A percentile compares a stretch with the other conserved stretches of the same genome.
Evolutionary conservation across 2,113 vertebrate genomes (phyloP).

Genomic region (Formicarius rufipectus): DNA sequence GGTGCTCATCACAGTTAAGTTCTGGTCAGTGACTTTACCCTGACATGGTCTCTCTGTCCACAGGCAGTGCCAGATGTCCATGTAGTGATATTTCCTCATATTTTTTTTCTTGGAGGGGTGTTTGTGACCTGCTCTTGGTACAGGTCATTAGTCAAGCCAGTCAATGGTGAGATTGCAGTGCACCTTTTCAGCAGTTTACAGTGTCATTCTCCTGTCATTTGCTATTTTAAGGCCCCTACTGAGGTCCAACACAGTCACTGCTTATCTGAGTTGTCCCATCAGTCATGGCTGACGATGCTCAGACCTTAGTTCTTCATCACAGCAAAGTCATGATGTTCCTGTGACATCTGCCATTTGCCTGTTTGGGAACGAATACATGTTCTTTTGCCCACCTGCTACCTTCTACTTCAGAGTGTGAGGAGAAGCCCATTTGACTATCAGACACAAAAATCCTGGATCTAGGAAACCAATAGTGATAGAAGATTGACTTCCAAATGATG

Average conservation of each 20-base stretch:
- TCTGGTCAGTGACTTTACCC: neutral
- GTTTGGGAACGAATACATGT: neutral
- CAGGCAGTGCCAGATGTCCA: accelerated
- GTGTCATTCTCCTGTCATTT: neutral
- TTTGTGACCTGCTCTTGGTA: neutral
- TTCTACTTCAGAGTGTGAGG: neutral
- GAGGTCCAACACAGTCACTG: neutral
- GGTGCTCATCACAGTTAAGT: neutral
- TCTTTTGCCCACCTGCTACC: neutral
- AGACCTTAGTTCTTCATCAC: neutral
- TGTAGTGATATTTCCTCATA: accelerated
- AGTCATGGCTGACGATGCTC: neutral
- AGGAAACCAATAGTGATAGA: neutral
- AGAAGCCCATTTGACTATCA: neutral
- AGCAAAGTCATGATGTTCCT: neutral
- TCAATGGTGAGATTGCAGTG: neutral
- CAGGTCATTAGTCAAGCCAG: neutral
- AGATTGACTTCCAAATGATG: neutral
- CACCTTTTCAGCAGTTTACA: neutral
- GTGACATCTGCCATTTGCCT: neutral
- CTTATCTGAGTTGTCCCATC: neutral
- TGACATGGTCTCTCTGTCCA: neutral
- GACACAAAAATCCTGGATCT: neutral
- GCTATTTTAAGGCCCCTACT: neutral
- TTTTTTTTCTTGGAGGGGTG: accelerated